These are phyloP conservation scores for Epinotia bilunana DNA, from an alignment of 2,888 invertebrate species.

Conservation along the genomic window DNA sequence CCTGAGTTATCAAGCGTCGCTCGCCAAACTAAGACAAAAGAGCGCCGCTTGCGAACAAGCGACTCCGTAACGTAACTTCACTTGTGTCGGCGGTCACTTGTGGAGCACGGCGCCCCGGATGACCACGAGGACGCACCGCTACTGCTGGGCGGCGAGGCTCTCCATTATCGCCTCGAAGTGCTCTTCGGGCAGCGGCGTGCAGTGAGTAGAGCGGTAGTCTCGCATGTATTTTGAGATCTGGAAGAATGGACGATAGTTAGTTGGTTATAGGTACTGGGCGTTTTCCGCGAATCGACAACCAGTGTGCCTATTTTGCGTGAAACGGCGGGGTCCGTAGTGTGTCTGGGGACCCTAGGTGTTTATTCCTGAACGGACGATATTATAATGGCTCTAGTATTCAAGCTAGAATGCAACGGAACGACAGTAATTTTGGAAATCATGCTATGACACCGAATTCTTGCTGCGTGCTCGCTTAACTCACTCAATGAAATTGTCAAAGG, in stretches of 20 bases:
- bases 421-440: no score
- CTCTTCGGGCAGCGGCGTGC: constrained; percentile 90
- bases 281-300: no score
- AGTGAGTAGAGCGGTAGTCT: constrained; percentile 94
- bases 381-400: no score
- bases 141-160: constrained; percentile 23
- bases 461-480: no score
- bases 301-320: no score
- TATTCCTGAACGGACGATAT: no score
- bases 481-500: no score
- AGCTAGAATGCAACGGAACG: no score
- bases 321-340: no score
- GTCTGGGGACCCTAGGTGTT: no score
- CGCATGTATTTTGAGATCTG: constrained; percentile 91
- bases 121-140: constrained; percentile 34
- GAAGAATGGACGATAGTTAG: constrained; percentile 50
- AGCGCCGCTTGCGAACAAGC: neutral
- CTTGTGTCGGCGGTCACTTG: constrained; percentile 4
- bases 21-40: neutral
- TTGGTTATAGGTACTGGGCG: neutral
- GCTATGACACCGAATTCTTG: no score
- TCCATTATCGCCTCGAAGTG: constrained; percentile 61
- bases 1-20: neutral
- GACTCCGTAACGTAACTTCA: neutral
- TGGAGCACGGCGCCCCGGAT: constrained; percentile 5